Conservation (phyloP, 2,888 invertebrate species). For the Plagodis dolabraria region DNA sequence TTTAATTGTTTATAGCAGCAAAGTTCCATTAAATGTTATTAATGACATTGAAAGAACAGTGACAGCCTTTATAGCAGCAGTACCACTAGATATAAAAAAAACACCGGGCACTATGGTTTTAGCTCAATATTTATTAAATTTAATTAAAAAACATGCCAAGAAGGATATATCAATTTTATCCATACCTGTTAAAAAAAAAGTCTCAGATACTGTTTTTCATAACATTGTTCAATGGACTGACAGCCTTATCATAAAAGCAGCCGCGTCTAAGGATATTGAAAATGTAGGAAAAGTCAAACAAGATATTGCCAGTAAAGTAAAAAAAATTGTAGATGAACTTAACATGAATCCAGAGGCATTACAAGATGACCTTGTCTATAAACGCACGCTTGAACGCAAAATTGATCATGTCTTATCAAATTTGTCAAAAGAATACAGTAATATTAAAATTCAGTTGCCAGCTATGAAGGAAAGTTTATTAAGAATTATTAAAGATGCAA, state of each 20-base stretch:
- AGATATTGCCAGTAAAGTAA: constrained; percentile 45
- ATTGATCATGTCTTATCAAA: neutral
- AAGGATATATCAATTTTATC: no score
- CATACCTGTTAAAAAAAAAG: no score
- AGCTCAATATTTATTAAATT: neutral
- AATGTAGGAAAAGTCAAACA: constrained; percentile 45
- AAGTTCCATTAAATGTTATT: constrained; percentile 3
- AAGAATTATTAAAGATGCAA: neutral
- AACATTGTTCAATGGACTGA: constrained; percentile 50
- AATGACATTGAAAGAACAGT: constrained; percentile 11
- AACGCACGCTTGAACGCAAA: neutral
- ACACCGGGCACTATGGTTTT: neutral
- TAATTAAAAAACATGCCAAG: neutral
- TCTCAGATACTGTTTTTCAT: constrained; percentile 36
- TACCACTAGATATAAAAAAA: neutral
- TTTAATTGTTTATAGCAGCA: constrained; percentile 5
- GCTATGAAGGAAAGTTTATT: neutral
- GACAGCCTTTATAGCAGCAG: constrained; percentile 6
- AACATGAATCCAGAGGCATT: constrained; percentile 17
- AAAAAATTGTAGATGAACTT: constrained; percentile 53
- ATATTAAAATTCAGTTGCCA: neutral
- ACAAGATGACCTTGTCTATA: neutral
- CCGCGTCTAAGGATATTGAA: constrained; percentile 37
- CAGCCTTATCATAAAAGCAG: constrained; percentile 43
- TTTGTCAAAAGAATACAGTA: neutral